A percentile compares a stretch with the other conserved stretches of the same genome.
Evolutionary conservation across 2,797 vertebrate genomes (phyloP).

Genomic region (Philypnodon macrostomus): DNA sequence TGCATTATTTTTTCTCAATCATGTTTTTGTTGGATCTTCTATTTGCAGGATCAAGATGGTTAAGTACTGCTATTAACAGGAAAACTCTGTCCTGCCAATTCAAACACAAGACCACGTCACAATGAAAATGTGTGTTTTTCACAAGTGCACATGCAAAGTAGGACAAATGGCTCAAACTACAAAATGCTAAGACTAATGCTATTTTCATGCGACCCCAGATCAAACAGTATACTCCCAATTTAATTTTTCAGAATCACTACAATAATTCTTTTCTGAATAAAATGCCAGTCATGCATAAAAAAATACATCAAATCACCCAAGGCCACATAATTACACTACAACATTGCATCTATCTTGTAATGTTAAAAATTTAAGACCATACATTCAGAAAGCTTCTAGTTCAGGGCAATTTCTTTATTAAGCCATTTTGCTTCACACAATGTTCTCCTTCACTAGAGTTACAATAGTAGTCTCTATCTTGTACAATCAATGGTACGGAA

Average conservation of each 20-base stretch:
- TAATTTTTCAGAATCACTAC: slow-evolving; percentile 28
- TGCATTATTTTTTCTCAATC: slow-evolving; percentile 32
- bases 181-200: too few species aligned
- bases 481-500: too few species aligned
- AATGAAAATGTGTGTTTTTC: slow-evolving; percentile 32
- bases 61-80: slow-evolving; percentile 50
- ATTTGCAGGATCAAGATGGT: slow-evolving; percentile 35
- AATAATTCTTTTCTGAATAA: slow-evolving; percentile 21
- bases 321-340: too few species aligned
- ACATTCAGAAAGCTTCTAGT: background rate
- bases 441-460: too few species aligned
- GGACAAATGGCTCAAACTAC: background rate
- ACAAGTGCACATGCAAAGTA: slow-evolving; percentile 5
- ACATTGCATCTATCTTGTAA: background rate
- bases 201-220: slow-evolving; percentile 6
- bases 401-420: background rate
- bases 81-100: slow-evolving; percentile 51
- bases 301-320: background rate
- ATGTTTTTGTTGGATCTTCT: slow-evolving; percentile 54
- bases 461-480: too few species aligned
- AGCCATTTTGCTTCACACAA: too few species aligned
- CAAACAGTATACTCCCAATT: slow-evolving; percentile 15
- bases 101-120: slow-evolving; percentile 52
- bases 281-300: slow-evolving; percentile 17
- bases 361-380: background rate